Evolutionary conservation across 2,113 vertebrate species (phyloP).

Genomic region (Zapornia atra): DNA sequence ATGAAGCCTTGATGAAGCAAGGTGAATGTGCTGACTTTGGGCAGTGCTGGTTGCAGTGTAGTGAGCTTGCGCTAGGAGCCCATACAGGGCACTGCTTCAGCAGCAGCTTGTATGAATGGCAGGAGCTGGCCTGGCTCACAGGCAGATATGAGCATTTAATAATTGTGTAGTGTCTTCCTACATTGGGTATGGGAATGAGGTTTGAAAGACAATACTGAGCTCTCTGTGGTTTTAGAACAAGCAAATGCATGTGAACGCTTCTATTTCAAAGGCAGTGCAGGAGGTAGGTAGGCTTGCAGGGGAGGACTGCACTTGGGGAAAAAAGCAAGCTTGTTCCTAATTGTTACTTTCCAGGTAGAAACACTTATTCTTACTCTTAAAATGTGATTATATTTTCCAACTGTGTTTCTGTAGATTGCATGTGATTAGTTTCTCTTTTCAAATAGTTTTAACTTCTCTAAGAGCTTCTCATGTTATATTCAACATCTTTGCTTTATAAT

Average conservation of each 20-base stretch:
- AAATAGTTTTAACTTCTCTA: not conserved
- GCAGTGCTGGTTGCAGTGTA: too few species aligned
- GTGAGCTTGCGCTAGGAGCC: not conserved
- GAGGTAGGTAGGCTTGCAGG: not conserved
- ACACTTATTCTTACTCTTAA: not conserved
- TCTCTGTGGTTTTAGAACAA: not conserved
- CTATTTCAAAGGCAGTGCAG: not conserved
- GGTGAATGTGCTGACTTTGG: not conserved
- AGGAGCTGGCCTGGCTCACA: not conserved
- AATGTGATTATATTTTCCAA: not conserved
- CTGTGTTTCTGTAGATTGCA: not conserved
- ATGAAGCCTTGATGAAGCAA: not conserved
- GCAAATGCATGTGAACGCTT: not conserved
- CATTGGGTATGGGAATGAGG: not conserved
- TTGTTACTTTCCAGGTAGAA: not conserved
- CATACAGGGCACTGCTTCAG: not conserved
- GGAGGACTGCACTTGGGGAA: not conserved
- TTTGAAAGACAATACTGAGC: not conserved
- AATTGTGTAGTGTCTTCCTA: not conserved
- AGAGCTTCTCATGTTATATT: not conserved
- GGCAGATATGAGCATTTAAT: not conserved
- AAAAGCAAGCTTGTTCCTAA: not conserved
- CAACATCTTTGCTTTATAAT: not conserved
- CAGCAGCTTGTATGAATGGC: not conserved
- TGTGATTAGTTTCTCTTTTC: not conserved